A percentile compares a stretch with the other conserved stretches of the same genome.
Conservation (phyloP, 2,888 invertebrate genomes). For the Habroteleia sp. region DNA sequence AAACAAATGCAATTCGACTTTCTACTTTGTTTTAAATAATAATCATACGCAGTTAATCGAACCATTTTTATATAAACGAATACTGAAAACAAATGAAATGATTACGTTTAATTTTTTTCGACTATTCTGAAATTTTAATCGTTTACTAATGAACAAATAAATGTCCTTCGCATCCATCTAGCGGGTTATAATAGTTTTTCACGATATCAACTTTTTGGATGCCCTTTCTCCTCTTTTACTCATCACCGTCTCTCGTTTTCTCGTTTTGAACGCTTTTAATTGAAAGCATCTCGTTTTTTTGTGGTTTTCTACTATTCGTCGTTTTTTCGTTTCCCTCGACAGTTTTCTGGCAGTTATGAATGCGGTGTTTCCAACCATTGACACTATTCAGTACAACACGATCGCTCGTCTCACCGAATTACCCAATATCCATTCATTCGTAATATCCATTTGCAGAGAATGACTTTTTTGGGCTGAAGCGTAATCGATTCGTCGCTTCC, state of each 20-base stretch:
- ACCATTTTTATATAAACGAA: too few relatives aligned
- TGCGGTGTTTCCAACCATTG: constrained; percentile 58
- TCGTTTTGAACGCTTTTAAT: constrained; percentile 43
- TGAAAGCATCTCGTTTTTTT: constrained; percentile 50
- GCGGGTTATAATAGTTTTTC: constrained; percentile 6
- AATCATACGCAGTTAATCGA: too few relatives aligned
- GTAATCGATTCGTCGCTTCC: constrained; percentile 55
- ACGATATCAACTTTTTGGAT: constrained; percentile 14
- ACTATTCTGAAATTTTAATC: neutral
- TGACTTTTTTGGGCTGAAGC: constrained; percentile 46
- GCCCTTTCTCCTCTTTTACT: constrained; percentile 2
- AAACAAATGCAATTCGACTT: too few relatives aligned
- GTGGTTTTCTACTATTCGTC: constrained; percentile 10
- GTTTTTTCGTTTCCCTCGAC: constrained; percentile 31
- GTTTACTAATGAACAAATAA: constrained; percentile 3
- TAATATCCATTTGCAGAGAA: constrained; percentile 56
- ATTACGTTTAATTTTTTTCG: too few relatives aligned
- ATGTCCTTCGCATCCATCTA: neutral
- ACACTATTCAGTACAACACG: constrained; percentile 55
- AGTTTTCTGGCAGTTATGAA: constrained; percentile 63
- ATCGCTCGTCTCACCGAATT: constrained; percentile 62
- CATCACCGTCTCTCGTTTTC: constrained; percentile 5
- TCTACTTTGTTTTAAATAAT: too few relatives aligned
- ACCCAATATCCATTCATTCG: constrained; percentile 58
- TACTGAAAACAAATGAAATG: too few relatives aligned